These are phyloP conservation scores for Lysandra bellargus DNA, from an alignment of 2,888 invertebrate genomes.

Conservation along the genomic window DNA sequence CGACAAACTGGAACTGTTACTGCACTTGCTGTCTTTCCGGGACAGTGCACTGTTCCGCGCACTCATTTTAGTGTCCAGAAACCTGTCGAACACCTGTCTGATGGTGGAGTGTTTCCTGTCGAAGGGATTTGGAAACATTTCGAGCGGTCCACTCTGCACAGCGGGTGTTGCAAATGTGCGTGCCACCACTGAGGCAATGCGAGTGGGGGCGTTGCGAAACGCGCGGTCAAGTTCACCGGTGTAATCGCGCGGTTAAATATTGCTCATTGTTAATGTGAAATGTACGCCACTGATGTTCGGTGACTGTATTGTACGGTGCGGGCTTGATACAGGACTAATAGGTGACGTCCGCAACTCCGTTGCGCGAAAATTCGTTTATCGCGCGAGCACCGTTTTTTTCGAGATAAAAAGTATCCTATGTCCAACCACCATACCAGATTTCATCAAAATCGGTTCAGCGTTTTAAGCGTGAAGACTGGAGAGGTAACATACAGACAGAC, in stretches of 20 bases:
- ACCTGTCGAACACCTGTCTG: conserved; percentile 82
- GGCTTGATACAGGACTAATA: background rate
- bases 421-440: too few species aligned
- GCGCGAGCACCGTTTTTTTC: too few species aligned
- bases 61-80: conserved; percentile 69
- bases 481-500: too few species aligned
- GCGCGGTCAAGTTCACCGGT: conserved; percentile 43
- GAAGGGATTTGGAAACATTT: conserved; percentile 85
- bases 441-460: too few species aligned
- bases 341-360: too few species aligned
- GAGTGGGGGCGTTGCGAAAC: conserved; percentile 39
- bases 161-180: conserved; percentile 35
- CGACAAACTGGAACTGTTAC: conserved; percentile 55
- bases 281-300: background rate
- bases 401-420: too few species aligned
- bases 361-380: too few species aligned
- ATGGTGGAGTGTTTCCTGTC: conserved; percentile 86
- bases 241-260: conserved; percentile 9
- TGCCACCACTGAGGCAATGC: conserved; percentile 33
- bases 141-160: conserved; percentile 27
- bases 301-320: background rate
- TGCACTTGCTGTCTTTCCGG: conserved; percentile 55
- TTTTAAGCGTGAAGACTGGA: too few species aligned
- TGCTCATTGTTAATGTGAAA: conserved; percentile 15
- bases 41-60: conserved; percentile 54